These are phyloP conservation scores for Tanaodytes sp. DNA, from an alignment of 2,888 invertebrate species.

Conservation along the genomic window DNA sequence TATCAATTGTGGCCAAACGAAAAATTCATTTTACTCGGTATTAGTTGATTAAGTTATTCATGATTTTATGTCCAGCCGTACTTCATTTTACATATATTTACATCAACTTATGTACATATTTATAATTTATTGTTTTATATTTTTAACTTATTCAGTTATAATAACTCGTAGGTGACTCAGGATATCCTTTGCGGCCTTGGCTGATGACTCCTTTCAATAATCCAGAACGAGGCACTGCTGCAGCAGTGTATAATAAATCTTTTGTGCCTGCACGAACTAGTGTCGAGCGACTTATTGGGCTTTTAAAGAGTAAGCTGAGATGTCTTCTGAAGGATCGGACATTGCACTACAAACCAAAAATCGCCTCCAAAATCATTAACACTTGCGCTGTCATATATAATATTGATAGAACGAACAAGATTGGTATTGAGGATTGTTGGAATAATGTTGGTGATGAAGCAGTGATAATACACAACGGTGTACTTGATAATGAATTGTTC, in stretches of 20 bases:
- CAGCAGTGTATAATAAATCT: neutral
- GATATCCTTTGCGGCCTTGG: too few relatives aligned
- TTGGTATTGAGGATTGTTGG: neutral
- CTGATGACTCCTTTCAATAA: neutral
- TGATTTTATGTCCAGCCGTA: too few relatives aligned
- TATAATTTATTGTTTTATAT: too few relatives aligned
- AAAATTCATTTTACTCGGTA: neutral
- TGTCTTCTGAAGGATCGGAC: neutral
- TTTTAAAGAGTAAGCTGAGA: neutral
- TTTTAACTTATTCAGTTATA: too few relatives aligned
- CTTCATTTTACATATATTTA: too few relatives aligned
- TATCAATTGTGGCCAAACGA: neutral
- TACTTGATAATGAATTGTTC: neutral
- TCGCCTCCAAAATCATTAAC: constrained; percentile 4
- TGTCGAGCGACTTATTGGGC: neutral
- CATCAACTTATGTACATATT: too few relatives aligned
- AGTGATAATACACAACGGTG: too few relatives aligned
- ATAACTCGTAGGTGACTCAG: neutral
- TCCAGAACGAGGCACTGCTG: neutral
- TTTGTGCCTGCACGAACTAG: neutral
- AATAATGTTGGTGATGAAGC: neutral
- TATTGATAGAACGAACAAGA: constrained; percentile 1
- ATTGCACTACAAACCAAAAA: constrained; percentile 1
- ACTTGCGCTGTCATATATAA: constrained; percentile 12
- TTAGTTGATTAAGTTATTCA: too few relatives aligned